Conservation (phyloP, 2,797 vertebrate genomes). For the Philypnodon macrostomus region DNA sequence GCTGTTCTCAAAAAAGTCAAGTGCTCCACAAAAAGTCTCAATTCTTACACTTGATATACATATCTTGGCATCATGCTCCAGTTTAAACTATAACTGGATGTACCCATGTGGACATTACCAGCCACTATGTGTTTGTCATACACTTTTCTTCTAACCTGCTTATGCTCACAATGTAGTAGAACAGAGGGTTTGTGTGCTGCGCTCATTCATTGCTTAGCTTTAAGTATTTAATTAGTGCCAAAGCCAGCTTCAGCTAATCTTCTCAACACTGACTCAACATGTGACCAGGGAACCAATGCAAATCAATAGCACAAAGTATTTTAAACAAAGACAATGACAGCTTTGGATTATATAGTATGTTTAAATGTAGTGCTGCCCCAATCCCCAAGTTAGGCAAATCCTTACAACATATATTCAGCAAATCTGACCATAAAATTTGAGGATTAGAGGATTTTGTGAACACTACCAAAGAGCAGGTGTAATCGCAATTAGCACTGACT, state of each 20-base stretch:
- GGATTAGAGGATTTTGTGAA: neutral
- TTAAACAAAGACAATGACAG: slow-evolving; percentile 47
- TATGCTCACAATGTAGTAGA: slow-evolving; percentile 28
- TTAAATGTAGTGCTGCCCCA: slow-evolving; percentile 10
- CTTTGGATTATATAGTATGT: slow-evolving; percentile 27
- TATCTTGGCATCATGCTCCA: too few species aligned
- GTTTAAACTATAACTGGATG: too few species aligned
- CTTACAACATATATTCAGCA: neutral
- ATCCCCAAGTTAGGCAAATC: neutral
- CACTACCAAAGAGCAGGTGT: neutral
- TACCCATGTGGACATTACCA: slow-evolving; percentile 6
- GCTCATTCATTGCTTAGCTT: slow-evolving; percentile 68
- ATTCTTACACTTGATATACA: too few species aligned
- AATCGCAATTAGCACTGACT: neutral
- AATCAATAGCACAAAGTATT: slow-evolving; percentile 52
- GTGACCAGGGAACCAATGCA: slow-evolving; percentile 67
- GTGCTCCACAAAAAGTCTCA: too few species aligned
- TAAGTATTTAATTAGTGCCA: slow-evolving; percentile 78
- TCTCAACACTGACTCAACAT: slow-evolving; percentile 76
- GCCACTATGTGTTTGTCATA: slow-evolving; percentile 11
- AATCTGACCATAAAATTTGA: slow-evolving; percentile 15
- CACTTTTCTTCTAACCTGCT: slow-evolving; percentile 31
- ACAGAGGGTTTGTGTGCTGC: slow-evolving; percentile 58
- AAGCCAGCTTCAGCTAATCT: slow-evolving; percentile 74
- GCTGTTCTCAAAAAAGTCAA: too few species aligned